Evolutionary conservation across 2,797 vertebrate genomes (phyloP).

Genomic region (Discoglossus pictus): DNA sequence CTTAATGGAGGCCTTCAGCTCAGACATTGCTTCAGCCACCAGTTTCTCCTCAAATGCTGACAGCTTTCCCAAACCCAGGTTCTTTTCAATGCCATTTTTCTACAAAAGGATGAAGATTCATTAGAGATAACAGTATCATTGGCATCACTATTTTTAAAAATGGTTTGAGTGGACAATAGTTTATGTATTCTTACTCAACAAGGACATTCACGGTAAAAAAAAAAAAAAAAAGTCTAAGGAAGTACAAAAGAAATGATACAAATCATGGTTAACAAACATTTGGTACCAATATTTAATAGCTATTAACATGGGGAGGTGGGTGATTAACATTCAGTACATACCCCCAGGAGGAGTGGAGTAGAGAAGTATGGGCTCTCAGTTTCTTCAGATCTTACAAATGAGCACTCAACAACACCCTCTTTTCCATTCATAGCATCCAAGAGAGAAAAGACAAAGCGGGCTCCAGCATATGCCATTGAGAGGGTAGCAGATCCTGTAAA

Average conservation of each 20-base stretch:
- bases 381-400: conserved; percentile 88
- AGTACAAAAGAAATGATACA: too few species aligned
- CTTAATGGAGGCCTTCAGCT: conserved; percentile 94
- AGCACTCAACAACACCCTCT: conserved; percentile 91
- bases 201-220: not conserved
- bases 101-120: conserved; percentile 50
- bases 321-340: conserved; percentile 56
- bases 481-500: conserved; percentile 89
- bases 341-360: conserved; percentile 91
- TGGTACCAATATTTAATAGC: too few species aligned
- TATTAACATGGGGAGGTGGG: too few species aligned
- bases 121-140: too few species aligned
- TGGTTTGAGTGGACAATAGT: too few species aligned
- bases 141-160: too few species aligned
- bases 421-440: conserved; percentile 95
- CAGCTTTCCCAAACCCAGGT: conserved; percentile 91
- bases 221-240: not conserved
- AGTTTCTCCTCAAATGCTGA: conserved; percentile 92
- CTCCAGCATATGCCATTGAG: conserved; percentile 96
- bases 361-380: conserved; percentile 95
- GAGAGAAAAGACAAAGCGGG: conserved; percentile 93
- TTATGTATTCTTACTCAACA: too few species aligned
- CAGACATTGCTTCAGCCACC: conserved; percentile 80
- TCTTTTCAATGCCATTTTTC: conserved; percentile 97
- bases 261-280: too few species aligned